Base-by-base conservation (phyloP, 2,888 invertebrate genomes). In the Ditula angustiorana region DNA sequence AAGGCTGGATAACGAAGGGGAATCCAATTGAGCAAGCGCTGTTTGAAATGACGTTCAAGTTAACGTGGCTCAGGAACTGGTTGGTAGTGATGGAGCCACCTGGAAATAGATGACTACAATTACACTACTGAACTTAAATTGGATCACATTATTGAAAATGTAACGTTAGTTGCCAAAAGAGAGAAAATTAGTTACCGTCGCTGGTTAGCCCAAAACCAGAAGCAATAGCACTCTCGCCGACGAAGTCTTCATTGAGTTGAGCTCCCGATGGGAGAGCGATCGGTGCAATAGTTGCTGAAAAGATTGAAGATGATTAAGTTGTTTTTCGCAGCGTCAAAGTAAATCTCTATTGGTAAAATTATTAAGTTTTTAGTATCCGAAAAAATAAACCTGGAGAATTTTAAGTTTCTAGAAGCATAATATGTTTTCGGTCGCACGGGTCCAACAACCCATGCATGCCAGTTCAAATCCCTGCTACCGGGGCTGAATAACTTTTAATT, bases 31-130 rank as follows among this genome's bases (percentile, higher is more conserved):
- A 37, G 66, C 79, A 79, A 0, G 67, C 62, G 2, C 7, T 5
- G 63, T 76, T 75, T 10, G 68, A 16, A 58, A 78, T 73, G 2
- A 79, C 68, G 8, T 23, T 47, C 33, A 77, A 46, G 2, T 16
- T 24, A 2, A 73, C 70, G 49, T 75, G 69, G 73, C 77, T 76
- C 44, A 78, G 64, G 61, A 59, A 65, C 57, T 77, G 78, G 61
- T 63, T 65, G 19, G 26, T 59, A 11, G 67, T 59, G 13, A 76
- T 70, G 11, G 66, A 56, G 16, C 49, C 69, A 66, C 62, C 77
- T 76, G 68, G 7, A 71, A 67, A 49, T 5, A 33, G n/a, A 37
- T 16, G 47, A 44, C 33, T n/a, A 8, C 0, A 16, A 37, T 37
- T 37, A 16, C n/a, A 16, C 2, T 16, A n/a, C 13, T 37, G n/a